These are phyloP conservation scores for Leptinotarsa rubiginosa DNA, from an alignment of 2,888 invertebrate genomes.

Conservation along the genomic window DNA sequence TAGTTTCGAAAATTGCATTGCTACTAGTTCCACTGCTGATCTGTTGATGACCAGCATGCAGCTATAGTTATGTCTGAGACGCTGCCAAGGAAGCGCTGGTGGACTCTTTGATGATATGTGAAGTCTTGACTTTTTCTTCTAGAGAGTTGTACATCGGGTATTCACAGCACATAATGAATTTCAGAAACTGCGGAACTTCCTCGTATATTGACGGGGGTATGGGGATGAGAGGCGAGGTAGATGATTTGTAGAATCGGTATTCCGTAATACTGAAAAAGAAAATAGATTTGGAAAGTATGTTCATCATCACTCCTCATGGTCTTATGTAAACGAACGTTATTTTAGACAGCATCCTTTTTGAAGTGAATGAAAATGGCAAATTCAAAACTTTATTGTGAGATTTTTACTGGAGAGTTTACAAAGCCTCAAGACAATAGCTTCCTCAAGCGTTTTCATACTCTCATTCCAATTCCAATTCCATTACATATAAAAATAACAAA, in stretches of 20 bases:
- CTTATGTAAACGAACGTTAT: neutral
- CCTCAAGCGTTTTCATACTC: too few species aligned
- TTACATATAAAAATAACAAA: too few species aligned
- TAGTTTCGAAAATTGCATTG: conserved; percentile 43
- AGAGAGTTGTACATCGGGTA: conserved; percentile 87
- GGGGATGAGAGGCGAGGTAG: conserved; percentile 90
- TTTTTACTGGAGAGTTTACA: too few species aligned
- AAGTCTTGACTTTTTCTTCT: conserved; percentile 72
- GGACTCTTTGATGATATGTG: conserved; percentile 74
- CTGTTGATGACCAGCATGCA: conserved; percentile 61
- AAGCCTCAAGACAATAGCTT: too few species aligned
- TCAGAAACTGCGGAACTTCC: conserved; percentile 86
- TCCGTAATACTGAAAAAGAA: conserved; percentile 77
- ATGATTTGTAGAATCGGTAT: conserved; percentile 88
- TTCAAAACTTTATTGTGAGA: too few species aligned
- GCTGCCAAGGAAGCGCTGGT: conserved; percentile 78
- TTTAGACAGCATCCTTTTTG: too few species aligned
- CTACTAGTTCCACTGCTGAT: conserved; percentile 48
- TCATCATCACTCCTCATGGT: neutral
- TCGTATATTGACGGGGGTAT: conserved; percentile 88
- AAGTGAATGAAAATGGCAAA: too few species aligned
- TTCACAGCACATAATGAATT: conserved; percentile 88
- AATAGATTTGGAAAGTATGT: neutral
- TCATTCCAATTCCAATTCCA: too few species aligned
- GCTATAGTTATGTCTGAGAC: conserved; percentile 79